A percentile compares a stretch with the other conserved stretches of the same genome.
Conservation (phyloP, 2,113 vertebrate genomes). For the Ginglymostoma cirratum region DNA sequence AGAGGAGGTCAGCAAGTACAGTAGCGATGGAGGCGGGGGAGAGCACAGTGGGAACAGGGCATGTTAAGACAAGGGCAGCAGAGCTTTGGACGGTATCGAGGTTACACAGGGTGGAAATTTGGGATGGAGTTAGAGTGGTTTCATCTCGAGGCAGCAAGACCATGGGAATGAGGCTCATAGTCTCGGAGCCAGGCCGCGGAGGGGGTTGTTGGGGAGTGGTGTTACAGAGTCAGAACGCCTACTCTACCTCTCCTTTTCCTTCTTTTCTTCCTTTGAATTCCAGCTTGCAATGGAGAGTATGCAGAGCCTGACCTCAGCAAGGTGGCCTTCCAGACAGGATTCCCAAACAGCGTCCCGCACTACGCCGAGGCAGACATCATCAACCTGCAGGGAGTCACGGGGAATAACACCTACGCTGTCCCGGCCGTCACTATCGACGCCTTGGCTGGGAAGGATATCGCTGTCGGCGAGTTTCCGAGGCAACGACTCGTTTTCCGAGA, state of each 20-base stretch:
- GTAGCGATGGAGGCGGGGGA: no score
- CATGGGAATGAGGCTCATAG: no score
- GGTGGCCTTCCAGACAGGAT: constrained; percentile 46
- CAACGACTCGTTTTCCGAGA: constrained; percentile 79
- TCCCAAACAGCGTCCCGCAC: constrained; percentile 73
- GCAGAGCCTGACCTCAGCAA: constrained; percentile 64
- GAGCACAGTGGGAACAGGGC: no score
- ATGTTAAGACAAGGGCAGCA: background rate
- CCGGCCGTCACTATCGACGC: constrained; percentile 65
- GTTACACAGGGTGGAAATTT: no score
- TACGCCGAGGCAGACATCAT: constrained; percentile 89
- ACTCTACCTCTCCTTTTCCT: background rate
- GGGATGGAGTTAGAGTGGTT: no score
- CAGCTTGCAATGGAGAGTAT: constrained; percentile 68
- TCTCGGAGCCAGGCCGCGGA: no score
- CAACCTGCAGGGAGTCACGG: constrained; percentile 80
- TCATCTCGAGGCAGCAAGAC: no score
- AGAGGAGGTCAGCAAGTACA: no score
- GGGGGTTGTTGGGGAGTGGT: no score
- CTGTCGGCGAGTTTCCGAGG: constrained; percentile 75
- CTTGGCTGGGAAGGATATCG: constrained; percentile 61
- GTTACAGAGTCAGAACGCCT: no score
- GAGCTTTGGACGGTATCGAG: no score
- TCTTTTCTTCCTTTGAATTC: constrained; percentile 37
- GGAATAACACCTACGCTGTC: constrained; percentile 85